A percentile compares a stretch with the other conserved stretches of the same genome.
These are phyloP conservation scores for Diacarnus erythraeanus DNA, from an alignment of 37 sponge, comb jelly and placozoan genomes.

Conservation along the genomic window DNA sequence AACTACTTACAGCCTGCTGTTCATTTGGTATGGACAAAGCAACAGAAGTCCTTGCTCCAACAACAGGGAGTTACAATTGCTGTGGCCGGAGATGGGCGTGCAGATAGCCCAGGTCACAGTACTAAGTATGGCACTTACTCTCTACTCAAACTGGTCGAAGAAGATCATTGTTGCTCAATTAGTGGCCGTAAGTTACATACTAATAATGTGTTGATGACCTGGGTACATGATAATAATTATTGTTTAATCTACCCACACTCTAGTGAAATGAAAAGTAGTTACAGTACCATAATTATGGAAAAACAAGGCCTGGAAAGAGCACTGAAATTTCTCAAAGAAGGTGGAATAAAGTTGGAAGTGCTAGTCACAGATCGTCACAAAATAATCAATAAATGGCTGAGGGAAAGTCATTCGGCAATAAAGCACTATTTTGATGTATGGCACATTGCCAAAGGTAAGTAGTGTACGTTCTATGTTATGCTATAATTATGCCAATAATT, in stretches of 20 bases:
- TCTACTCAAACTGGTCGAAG: slow-evolving; percentile 43
- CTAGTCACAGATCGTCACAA: slow-evolving; percentile 53
- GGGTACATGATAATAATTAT: too few species aligned
- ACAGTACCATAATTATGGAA: too few species aligned
- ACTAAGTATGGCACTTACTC: slow-evolving; percentile 72
- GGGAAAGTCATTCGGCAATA: not conserved
- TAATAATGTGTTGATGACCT: too few species aligned
- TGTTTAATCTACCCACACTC: too few species aligned
- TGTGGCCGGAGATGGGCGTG: slow-evolving; percentile 66
- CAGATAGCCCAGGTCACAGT: slow-evolving; percentile 67
- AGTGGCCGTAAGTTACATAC: too few species aligned
- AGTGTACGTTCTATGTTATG: too few species aligned
- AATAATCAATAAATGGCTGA: slow-evolving; percentile 44
- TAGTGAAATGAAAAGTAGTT: too few species aligned
- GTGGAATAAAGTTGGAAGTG: slow-evolving; percentile 4
- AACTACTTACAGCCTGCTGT: slow-evolving; percentile 32
- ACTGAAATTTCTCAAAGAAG: slow-evolving; percentile 14
- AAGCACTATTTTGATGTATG: slow-evolving; percentile 62
- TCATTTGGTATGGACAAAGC: slow-evolving; percentile 11
- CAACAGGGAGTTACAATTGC: not conserved
- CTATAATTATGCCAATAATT: too few species aligned
- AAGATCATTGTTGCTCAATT: too few species aligned
- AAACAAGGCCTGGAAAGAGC: slow-evolving; percentile 46
- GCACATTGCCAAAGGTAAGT: slow-evolving; percentile 68
- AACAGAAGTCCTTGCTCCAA: not conserved